Conservation (phyloP, 2,113 vertebrate species). For the Oncorhynchus gorbuscha region DNA sequence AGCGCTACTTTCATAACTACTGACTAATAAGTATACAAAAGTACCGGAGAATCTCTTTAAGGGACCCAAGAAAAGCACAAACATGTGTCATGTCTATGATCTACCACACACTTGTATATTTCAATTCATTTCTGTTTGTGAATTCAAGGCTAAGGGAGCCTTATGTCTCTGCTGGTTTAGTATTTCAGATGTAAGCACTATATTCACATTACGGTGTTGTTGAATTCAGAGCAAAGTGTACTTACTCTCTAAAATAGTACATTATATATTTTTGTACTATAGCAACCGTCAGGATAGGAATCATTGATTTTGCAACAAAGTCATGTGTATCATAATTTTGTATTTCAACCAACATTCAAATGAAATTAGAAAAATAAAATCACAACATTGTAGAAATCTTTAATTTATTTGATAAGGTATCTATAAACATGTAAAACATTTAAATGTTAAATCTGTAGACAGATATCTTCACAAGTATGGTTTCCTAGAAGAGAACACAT, state of each 20-base stretch:
- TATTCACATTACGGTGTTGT: background rate
- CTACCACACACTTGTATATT: no score
- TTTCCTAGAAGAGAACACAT: conserved; percentile 54
- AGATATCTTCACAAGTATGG: conserved; percentile 54
- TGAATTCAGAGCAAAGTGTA: background rate
- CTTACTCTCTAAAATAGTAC: no score
- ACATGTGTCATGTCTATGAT: no score
- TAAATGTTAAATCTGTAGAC: conserved; percentile 66
- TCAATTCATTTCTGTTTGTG: no score
- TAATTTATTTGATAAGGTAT: conserved; percentile 77
- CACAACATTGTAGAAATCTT: conserved; percentile 65
- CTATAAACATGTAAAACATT: conserved; percentile 77
- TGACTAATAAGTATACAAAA: no score
- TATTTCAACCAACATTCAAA: conserved; percentile 36
- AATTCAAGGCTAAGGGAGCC: no score
- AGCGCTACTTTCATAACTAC: no score
- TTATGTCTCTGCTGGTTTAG: no score
- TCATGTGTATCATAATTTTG: conserved; percentile 65
- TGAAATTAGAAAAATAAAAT: conserved; percentile 31
- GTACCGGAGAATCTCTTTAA: no score
- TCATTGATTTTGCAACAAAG: conserved; percentile 23
- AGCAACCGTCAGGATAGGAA: background rate
- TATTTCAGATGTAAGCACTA: background rate
- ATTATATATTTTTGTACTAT: background rate
- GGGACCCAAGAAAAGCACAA: no score